A percentile compares a stretch with the other conserved stretches of the same genome.
These are phyloP conservation scores for Hippocampus zosterae DNA, from an alignment of 2,113 vertebrate species.

Conservation along the genomic window DNA sequence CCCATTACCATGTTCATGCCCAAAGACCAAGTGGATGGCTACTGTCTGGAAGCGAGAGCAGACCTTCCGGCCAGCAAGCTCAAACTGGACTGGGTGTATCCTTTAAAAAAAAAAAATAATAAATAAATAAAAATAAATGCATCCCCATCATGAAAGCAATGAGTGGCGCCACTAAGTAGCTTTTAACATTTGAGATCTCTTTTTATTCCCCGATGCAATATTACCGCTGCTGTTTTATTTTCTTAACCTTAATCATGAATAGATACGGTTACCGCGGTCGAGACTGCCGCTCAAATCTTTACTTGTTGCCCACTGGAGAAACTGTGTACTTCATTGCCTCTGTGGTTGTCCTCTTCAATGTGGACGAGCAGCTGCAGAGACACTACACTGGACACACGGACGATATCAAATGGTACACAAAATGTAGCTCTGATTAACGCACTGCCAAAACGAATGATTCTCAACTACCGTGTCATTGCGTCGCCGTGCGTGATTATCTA, in stretches of 20 bases:
- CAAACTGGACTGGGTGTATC: constrained; percentile 99
- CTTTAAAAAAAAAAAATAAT: constrained; percentile 28
- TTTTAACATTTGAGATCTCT: neutral
- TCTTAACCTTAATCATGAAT: constrained; percentile 65
- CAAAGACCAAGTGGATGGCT: constrained; percentile 90
- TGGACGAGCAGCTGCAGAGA: constrained; percentile 91
- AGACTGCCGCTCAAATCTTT: constrained; percentile 95
- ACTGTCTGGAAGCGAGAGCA: constrained; percentile 87
- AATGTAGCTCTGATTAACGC: neutral
- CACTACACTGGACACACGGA: constrained; percentile 94
- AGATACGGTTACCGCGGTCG: constrained; percentile 95
- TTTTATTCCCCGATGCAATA: neutral
- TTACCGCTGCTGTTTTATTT: neutral
- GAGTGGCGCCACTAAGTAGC: no score
- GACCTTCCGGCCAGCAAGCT: constrained; percentile 89
- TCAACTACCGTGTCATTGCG: no score
- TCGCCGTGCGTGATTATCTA: no score
- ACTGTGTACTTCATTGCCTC: constrained; percentile 97
- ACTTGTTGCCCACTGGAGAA: constrained; percentile 95
- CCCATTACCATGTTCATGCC: constrained; percentile 98
- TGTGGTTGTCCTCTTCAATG: constrained; percentile 91
- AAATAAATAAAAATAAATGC: neutral
- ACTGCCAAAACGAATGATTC: neutral
- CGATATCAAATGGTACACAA: constrained; percentile 90
- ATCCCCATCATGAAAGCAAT: no score